Evolutionary conservation across 64 coral and sea anemone genomes (phyloP).

Genomic region (Montipora capricornis): DNA sequence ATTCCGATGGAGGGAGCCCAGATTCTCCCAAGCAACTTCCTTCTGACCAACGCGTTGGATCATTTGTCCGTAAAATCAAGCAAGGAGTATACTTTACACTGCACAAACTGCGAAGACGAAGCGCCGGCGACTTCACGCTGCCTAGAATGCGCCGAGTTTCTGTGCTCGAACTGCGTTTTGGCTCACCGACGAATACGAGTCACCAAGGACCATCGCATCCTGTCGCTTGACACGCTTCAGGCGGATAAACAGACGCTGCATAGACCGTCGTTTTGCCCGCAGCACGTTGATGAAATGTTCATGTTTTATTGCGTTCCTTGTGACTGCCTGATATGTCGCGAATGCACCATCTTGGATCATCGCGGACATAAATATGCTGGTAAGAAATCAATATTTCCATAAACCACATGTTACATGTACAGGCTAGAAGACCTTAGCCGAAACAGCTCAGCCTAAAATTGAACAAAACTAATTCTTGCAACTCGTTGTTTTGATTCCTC

Average conservation of each 20-base stretch:
- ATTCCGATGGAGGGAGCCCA: constrained; percentile 65
- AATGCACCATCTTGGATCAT: constrained; percentile 94
- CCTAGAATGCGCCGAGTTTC: constrained; percentile 94
- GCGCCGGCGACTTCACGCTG: constrained; percentile 88
- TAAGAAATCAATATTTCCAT: neutral
- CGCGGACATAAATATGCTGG: constrained; percentile 94
- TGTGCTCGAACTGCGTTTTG: constrained; percentile 91
- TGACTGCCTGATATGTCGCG: constrained; percentile 91
- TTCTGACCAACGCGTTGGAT: constrained; percentile 84
- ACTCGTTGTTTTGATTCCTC: too few relatives aligned
- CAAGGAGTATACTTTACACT: constrained; percentile 87
- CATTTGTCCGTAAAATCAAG: constrained; percentile 93
- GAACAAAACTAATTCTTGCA: too few relatives aligned
- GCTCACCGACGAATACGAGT: constrained; percentile 92
- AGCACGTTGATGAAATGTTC: constrained; percentile 89
- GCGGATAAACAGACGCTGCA: constrained; percentile 88
- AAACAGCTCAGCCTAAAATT: too few relatives aligned
- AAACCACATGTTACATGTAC: neutral
- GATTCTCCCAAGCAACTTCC: constrained; percentile 71
- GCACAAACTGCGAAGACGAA: constrained; percentile 93
- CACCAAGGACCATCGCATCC: constrained; percentile 93
- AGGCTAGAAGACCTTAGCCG: too few relatives aligned
- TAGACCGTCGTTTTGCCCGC: constrained; percentile 81
- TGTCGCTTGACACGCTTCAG: constrained; percentile 89
- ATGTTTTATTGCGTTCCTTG: constrained; percentile 88